These are phyloP conservation scores for Ametastegia equiseti DNA, from an alignment of 2,888 invertebrate species.

Conservation along the genomic window DNA sequence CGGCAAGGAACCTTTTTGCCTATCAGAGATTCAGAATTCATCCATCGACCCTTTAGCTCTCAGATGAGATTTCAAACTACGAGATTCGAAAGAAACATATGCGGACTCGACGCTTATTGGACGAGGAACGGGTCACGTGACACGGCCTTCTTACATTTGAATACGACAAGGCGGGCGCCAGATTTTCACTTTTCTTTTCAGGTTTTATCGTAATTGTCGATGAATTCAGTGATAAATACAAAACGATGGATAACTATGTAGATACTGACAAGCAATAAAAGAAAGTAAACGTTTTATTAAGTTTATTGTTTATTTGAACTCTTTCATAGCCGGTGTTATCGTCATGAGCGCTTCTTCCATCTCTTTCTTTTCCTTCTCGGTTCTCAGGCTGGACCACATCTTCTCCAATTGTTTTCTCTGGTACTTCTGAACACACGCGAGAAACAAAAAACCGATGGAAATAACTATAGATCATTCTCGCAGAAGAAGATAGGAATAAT, in stretches of 20 bases:
- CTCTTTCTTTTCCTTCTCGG: slow-evolving; percentile 80
- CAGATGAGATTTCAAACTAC: not conserved
- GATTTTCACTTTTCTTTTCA: not conserved
- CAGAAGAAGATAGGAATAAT: not conserved
- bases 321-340: slow-evolving; percentile 67
- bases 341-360: slow-evolving; percentile 76
- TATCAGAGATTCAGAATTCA: not conserved
- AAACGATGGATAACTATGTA: not conserved
- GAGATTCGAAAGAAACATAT: not conserved
- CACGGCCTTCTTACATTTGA: not conserved
- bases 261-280: not conserved
- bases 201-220: not conserved
- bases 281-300: not conserved
- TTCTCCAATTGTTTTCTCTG: slow-evolving; percentile 83
- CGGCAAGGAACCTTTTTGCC: not conserved
- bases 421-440: slow-evolving; percentile 77
- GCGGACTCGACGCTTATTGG: not conserved
- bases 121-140: not conserved
- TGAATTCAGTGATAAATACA: not conserved
- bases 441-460: not conserved
- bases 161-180: not conserved
- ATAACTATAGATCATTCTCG: not conserved
- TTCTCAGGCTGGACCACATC: slow-evolving; percentile 80
- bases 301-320: slow-evolving; percentile 60
- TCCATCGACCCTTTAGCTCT: not conserved